Evolutionary conservation across 2,797 vertebrate genomes (phyloP).

Genomic region (Thaleichthys pacificus): DNA sequence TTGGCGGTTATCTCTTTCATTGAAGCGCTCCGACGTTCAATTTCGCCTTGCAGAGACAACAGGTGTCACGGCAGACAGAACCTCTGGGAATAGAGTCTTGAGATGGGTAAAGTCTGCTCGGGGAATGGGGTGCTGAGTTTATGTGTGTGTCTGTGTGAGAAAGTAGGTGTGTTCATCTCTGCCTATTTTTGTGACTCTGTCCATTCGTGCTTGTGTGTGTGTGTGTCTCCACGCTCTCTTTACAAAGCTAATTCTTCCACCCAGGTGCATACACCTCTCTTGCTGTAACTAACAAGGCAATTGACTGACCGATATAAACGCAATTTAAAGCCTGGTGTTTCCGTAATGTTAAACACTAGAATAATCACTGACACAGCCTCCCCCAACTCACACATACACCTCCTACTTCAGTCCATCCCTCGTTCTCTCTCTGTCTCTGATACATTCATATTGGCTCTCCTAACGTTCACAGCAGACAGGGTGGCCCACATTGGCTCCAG

Average conservation of each 20-base stretch:
- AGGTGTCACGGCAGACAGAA: constrained; percentile 59
- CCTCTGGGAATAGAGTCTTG: constrained; percentile 51
- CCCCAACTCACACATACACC: constrained; percentile 22
- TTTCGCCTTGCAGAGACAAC: constrained; percentile 50
- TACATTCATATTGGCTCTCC: constrained; percentile 69
- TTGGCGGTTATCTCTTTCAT: constrained; percentile 50
- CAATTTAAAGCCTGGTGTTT: constrained; percentile 68
- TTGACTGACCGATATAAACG: constrained; percentile 66
- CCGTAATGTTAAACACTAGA: constrained; percentile 73
- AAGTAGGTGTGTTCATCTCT: neutral
- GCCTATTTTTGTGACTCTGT: constrained; percentile 27
- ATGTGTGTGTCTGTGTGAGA: constrained; percentile 27
- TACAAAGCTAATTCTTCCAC: constrained; percentile 49
- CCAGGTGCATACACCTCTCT: constrained; percentile 41
- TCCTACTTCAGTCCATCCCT: constrained; percentile 21
- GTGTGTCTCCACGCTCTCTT: constrained; percentile 32
- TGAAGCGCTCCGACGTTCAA: constrained; percentile 49
- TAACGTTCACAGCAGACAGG: constrained; percentile 53
- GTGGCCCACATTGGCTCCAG: constrained; percentile 31
- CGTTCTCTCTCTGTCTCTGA: constrained; percentile 38
- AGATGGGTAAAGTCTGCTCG: constrained; percentile 33
- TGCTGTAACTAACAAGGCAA: constrained; percentile 67
- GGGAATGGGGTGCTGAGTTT: constrained; percentile 8
- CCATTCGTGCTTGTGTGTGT: constrained; percentile 1
- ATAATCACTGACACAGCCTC: constrained; percentile 69